Evolutionary conservation across 2,888 invertebrate species (phyloP).

Genomic region (Epinotia nisella): DNA sequence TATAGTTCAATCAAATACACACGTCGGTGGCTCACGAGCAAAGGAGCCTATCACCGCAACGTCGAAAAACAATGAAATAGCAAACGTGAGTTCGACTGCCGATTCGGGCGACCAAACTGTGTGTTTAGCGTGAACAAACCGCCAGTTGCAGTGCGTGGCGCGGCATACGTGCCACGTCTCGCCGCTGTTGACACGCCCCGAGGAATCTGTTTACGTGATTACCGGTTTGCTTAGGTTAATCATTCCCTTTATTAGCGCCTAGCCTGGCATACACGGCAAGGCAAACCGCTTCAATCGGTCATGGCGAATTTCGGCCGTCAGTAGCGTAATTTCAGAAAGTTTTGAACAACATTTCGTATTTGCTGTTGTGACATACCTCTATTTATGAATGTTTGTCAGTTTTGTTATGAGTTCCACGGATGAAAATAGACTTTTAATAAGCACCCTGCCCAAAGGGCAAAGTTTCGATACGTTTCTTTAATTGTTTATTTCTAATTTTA

Average conservation of each 20-base stretch:
- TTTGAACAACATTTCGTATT: no score
- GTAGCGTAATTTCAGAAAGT: no score
- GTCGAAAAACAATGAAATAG: slow-evolving; percentile 38
- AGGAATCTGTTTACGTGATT: slow-evolving; percentile 71
- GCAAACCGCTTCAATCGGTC: background rate
- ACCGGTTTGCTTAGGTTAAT: slow-evolving; percentile 71
- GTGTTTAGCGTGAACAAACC: slow-evolving; percentile 61
- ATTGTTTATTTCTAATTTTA: no score
- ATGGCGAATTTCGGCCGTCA: background rate
- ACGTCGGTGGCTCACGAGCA: slow-evolving; percentile 3
- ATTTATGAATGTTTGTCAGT: no score
- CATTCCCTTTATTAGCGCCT: slow-evolving; percentile 71
- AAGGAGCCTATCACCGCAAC: slow-evolving; percentile 9
- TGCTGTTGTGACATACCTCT: no score
- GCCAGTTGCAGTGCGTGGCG: slow-evolving; percentile 71
- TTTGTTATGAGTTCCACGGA: no score
- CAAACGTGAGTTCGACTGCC: slow-evolving; percentile 33
- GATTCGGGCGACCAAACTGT: slow-evolving; percentile 50
- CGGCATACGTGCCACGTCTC: slow-evolving; percentile 64
- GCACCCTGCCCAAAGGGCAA: no score
- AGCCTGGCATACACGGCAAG: slow-evolving; percentile 4
- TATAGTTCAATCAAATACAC: background rate
- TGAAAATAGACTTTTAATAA: background rate
- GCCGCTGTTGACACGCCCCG: slow-evolving; percentile 61
- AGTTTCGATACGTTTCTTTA: no score